Evolutionary conservation across 2,888 invertebrate genomes (phyloP).

Genomic region (Caenorhabditis macrosperma): DNA sequence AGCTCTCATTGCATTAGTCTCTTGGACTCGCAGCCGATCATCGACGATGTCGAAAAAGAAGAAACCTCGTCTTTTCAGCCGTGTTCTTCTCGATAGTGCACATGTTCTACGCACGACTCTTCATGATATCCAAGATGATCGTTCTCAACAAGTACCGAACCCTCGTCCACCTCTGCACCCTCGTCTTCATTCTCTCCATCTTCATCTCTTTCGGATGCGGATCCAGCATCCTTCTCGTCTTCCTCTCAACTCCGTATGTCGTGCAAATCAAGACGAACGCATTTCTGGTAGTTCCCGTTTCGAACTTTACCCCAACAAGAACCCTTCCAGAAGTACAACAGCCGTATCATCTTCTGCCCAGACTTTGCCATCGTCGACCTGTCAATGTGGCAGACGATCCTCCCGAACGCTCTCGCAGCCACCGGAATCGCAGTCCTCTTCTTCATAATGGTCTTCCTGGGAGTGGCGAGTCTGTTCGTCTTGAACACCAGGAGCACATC

Average conservation of each 20-base stretch:
- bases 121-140: slow-evolving; percentile 39
- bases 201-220: slow-evolving; percentile 30
- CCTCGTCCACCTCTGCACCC: slow-evolving; percentile 14
- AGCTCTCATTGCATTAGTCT: no score
- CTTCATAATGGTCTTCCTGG: slow-evolving; percentile 35
- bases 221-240: slow-evolving; percentile 45
- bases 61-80: slow-evolving; percentile 32
- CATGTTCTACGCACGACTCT: slow-evolving; percentile 40
- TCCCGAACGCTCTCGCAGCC: slow-evolving; percentile 40
- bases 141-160: slow-evolving; percentile 34
- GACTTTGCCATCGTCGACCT: slow-evolving; percentile 48
- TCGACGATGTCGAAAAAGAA: no score
- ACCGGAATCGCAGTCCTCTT: slow-evolving; percentile 25
- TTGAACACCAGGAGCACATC: slow-evolving; percentile 13
- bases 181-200: slow-evolving; percentile 22
- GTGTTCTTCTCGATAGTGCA: slow-evolving; percentile 43
- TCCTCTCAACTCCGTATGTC: slow-evolving; percentile 47
- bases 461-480: slow-evolving; percentile 31
- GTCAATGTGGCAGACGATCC: slow-evolving; percentile 53
- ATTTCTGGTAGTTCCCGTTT: slow-evolving; percentile 29
- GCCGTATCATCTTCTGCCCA: slow-evolving; percentile 41
- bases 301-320: no score
- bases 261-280: slow-evolving; percentile 46
- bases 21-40: no score
- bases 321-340: slow-evolving; percentile 39